Evolutionary conservation across 2,888 invertebrate species (phyloP), one percentile per base, ranked within the genome.

Genomic region (Elysia crispata): DNA sequence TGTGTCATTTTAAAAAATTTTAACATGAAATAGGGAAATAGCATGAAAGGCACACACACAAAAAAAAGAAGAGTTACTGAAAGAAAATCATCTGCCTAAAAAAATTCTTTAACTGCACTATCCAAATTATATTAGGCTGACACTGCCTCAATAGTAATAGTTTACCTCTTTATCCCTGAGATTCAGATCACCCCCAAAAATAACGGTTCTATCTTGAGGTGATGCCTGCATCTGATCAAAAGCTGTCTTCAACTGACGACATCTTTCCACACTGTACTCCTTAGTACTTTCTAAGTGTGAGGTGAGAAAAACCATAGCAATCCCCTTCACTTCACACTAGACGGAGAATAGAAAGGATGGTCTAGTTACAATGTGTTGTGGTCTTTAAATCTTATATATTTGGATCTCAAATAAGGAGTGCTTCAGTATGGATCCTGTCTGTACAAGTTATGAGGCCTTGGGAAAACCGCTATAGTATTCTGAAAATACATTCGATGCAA

Each of bases 161-260:
- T 41, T 81, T 83, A 94, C 94, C 91, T 94, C 94, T 83, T 92
- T 92, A 86, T 94, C 94, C 62, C 94, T 89, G 0, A 94, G 86
- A 88, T 95, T 95, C 49, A 94, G 87, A 88, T 94, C 94, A 0
- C 94, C 94, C 41, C 93, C 94, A 89, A 94, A 94, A 67, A 95
- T 91, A 0, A 93, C 93, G 62, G 92, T 90, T 60, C 82, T 79
- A 11, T 83, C 82, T 18, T 78, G 23, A 5, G 86, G 83, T 6
- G 83, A 79, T 11, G 83, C 82, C n/a, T 67, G 79, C 79, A 93
- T 86, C 57, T 86, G 85, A 28, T 90, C 84, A 76, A 94, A 92
- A 5, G 90, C 90, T 1, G 80, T 85, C 76, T 87, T 88, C 57
- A 94, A 87, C 84, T 94, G 94, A 0, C 86, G 87, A 66, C 90